Percentiles rank a stretch among this genome's conserved stretches.
Evolutionary conservation across 2,888 invertebrate species (phyloP).

Genomic region (Arrhopalites spinosus): DNA sequence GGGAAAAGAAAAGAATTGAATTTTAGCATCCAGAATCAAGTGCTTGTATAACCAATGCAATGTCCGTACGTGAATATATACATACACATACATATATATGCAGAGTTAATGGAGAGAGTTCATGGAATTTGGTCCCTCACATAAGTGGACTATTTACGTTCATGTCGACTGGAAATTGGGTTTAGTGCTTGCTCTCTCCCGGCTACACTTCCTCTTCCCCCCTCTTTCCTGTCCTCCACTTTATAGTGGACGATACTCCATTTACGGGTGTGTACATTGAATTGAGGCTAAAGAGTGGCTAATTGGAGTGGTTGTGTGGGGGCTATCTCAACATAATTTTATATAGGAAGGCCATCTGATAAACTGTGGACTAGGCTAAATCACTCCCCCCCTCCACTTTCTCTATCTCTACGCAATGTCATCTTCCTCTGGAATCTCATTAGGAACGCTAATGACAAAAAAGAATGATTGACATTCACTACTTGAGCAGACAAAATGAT

Average conservation of each 20-base stretch:
- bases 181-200: background rate
- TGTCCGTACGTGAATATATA: background rate
- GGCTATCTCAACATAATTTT: no score
- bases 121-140: background rate
- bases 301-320: background rate
- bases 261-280: background rate
- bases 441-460: background rate
- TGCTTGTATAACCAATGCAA: background rate
- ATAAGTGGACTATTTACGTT: slow-evolving; percentile 10
- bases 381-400: background rate
- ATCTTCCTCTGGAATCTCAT: no score
- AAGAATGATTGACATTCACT: slow-evolving; percentile 43
- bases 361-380: background rate
- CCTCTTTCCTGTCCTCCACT: background rate
- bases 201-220: background rate
- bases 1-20: no score
- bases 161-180: slow-evolving; percentile 2
- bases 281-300: background rate
- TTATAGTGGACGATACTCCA: background rate
- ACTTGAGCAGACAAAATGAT: slow-evolving; percentile 9
- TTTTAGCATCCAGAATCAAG: background rate
- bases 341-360: no score
- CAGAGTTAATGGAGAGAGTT: background rate
- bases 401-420: background rate
- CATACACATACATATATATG: no score